Conservation (phyloP, 2,888 invertebrate species). For the Tillus elongatus region DNA sequence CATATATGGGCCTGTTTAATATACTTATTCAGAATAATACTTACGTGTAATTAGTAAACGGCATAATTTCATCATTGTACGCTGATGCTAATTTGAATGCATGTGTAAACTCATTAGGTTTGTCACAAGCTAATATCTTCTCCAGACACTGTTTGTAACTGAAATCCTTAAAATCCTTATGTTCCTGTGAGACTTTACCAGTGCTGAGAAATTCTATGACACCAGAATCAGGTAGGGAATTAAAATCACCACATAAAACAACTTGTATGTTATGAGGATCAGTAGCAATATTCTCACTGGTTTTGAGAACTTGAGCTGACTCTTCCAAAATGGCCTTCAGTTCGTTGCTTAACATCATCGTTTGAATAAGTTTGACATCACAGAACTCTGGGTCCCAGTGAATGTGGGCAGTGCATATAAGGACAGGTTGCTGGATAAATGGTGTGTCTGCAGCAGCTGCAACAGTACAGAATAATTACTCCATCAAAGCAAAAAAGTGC, state of each 20-base stretch:
- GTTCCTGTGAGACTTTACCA: slow-evolving; percentile 83
- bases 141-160: slow-evolving; percentile 86
- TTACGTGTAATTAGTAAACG: slow-evolving; percentile 97
- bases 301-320: slow-evolving; percentile 68
- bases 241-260: slow-evolving; percentile 94
- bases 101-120: slow-evolving; percentile 85
- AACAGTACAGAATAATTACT: slow-evolving; percentile 12
- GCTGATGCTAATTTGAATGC: slow-evolving; percentile 92
- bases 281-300: slow-evolving; percentile 55
- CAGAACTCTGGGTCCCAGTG: slow-evolving; percentile 99
- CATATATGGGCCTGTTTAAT: no score
- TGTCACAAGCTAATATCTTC: slow-evolving; percentile 67
- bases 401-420: slow-evolving; percentile 97
- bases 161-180: slow-evolving; percentile 93
- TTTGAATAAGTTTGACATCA: slow-evolving; percentile 98
- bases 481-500: background rate
- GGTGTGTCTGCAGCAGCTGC: slow-evolving; percentile 59
- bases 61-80: slow-evolving; percentile 92
- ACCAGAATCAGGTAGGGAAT: slow-evolving; percentile 95
- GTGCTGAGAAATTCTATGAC: slow-evolving; percentile 92
- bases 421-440: slow-evolving; percentile 71
- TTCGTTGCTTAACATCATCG: slow-evolving; percentile 97
- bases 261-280: slow-evolving; percentile 78
- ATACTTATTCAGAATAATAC: no score
- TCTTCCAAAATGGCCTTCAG: slow-evolving; percentile 80